Percentiles rank a stretch among this genome's conserved stretches.
phyloP scores from a whole-genome alignment of 2,888 invertebrate genomes.

The Sminthurinus aureus region DNA sequence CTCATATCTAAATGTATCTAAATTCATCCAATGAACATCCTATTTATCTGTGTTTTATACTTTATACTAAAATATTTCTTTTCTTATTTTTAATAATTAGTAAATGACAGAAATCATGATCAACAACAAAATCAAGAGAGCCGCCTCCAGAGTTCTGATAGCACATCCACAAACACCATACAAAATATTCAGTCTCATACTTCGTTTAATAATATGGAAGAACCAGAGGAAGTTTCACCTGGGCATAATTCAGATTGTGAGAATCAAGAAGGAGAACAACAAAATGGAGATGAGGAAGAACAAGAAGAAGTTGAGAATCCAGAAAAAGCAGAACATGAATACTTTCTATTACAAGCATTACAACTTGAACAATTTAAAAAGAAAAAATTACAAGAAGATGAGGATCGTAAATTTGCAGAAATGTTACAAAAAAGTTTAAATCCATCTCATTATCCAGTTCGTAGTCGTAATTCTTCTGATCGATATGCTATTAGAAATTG shows the following conservation, averaged over 20 bases:
- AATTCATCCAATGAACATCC: no score
- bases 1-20: no score
- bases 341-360: conserved; percentile 41
- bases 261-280: not conserved
- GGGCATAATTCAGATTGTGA: not conserved
- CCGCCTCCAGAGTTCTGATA: no score
- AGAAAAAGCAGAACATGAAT: conserved; percentile 10
- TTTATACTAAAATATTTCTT: no score
- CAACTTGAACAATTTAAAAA: conserved; percentile 40
- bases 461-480: conserved; percentile 36
- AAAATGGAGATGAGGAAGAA: not conserved
- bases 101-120: no score
- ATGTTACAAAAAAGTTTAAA: conserved; percentile 45
- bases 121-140: no score
- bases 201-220: no score
- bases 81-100: no score
- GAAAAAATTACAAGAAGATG: conserved; percentile 47
- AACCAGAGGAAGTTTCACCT: conserved; percentile 1
- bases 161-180: no score
- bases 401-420: conserved; percentile 47
- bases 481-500: conserved; percentile 49
- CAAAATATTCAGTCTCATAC: no score
- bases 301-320: not conserved
- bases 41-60: no score
- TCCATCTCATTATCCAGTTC: conserved; percentile 3